Evolutionary conservation across 2,888 invertebrate species (phyloP).

Genomic region (Apotomis betuletana): DNA sequence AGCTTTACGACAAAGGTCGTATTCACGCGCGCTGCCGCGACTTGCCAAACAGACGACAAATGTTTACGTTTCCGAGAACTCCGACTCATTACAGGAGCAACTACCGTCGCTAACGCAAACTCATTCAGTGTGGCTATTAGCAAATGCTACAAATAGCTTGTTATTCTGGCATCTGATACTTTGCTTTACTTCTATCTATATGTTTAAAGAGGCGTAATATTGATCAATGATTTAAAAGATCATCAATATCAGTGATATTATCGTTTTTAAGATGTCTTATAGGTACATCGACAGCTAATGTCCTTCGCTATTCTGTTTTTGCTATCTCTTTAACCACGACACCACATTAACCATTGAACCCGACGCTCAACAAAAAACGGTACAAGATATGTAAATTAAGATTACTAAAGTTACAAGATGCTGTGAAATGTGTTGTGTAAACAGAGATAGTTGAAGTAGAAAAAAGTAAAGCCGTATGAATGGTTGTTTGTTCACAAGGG

Average conservation of each 20-base stretch:
- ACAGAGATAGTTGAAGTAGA: conserved; percentile 9
- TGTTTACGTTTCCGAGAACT: conserved; percentile 42
- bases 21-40: not conserved
- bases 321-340: not conserved
- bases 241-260: conserved; percentile 1
- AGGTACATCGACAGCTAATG: conserved; percentile 6
- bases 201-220: no score
- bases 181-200: not conserved
- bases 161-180: not conserved
- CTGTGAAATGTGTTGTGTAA: not conserved
- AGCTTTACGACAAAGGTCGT: conserved; percentile 27
- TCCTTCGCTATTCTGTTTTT: conserved; percentile 16
- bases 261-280: not conserved
- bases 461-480: conserved; percentile 29
- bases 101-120: conserved; percentile 30
- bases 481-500: conserved; percentile 27
- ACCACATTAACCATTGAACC: conserved; percentile 10
- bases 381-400: conserved; percentile 3
- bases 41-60: conserved; percentile 41
- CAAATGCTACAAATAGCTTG: conserved; percentile 1
- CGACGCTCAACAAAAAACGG: conserved; percentile 6
- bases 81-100: conserved; percentile 37
- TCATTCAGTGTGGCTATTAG: conserved; percentile 32
- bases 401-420: conserved; percentile 5
- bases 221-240: no score